Evolutionary conservation across 2,888 invertebrate genomes (phyloP).

Genomic region (Margaritifera margaritifera): DNA sequence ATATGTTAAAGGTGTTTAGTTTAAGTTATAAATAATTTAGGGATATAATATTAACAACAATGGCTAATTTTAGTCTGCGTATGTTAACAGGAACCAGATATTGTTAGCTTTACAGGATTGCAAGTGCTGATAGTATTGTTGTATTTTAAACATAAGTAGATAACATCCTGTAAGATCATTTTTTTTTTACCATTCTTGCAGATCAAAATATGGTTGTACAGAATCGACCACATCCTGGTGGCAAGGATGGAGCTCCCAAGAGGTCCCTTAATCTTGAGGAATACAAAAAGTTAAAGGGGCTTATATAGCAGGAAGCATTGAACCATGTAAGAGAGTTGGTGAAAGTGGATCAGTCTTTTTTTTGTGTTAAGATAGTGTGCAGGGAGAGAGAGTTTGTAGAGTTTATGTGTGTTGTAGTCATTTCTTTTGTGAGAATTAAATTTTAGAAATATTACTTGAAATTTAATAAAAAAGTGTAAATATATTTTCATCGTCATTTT

Average conservation of each 20-base stretch:
- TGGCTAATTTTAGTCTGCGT: too few species aligned
- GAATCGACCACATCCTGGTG: slow-evolving; percentile 48
- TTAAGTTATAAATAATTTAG: neutral
- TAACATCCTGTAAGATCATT: neutral
- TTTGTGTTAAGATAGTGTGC: too few species aligned
- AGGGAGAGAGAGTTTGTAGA: too few species aligned
- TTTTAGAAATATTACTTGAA: too few species aligned
- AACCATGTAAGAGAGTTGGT: neutral
- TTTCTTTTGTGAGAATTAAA: too few species aligned
- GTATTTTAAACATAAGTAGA: too few species aligned
- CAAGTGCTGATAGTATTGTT: neutral
- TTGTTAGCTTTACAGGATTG: neutral
- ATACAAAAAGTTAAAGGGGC: slow-evolving; percentile 71
- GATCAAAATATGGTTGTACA: slow-evolving; percentile 59
- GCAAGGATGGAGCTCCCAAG: slow-evolving; percentile 56
- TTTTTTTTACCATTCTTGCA: slow-evolving; percentile 29
- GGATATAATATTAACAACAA: neutral
- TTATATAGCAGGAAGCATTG: slow-evolving; percentile 53
- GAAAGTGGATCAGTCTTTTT: too few species aligned
- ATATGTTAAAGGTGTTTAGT: too few species aligned
- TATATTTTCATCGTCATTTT: too few species aligned
- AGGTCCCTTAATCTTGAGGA: slow-evolving; percentile 72
- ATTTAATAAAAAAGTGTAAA: too few species aligned
- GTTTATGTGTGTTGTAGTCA: too few species aligned
- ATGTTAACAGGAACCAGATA: too few species aligned